Evolutionary conservation across 2,888 invertebrate species (phyloP).

Genomic region (Drosophila peninsularis): DNA sequence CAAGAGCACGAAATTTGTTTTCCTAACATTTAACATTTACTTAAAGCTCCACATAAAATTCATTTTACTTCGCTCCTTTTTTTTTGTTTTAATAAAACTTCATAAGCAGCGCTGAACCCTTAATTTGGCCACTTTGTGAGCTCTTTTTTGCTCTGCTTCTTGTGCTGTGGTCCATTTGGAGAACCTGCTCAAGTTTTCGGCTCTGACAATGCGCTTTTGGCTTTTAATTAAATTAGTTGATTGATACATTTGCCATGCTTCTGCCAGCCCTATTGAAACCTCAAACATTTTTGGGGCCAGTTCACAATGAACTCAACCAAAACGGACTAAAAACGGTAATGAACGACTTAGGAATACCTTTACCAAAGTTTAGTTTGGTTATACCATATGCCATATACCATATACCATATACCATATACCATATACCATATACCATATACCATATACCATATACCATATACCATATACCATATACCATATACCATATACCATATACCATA

Average conservation of each 20-base stretch:
- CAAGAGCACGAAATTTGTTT: conserved; percentile 35
- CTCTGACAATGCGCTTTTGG: conserved; percentile 16
- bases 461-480: no score
- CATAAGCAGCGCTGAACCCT: conserved; percentile 8
- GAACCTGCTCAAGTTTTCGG: conserved; percentile 10
- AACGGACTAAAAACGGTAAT: neutral
- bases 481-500: no score
- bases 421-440: no score
- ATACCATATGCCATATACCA: no score
- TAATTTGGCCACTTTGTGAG: conserved; percentile 6
- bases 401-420: no score
- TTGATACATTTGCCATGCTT: conserved; percentile 47
- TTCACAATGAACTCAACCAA: conserved; percentile 6
- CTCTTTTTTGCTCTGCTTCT: neutral
- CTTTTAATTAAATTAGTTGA: conserved; percentile 67
- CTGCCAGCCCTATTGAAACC: conserved; percentile 37
- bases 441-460: no score
- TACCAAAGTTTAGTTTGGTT: neutral
- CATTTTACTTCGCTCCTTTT: neutral
- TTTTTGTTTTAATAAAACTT: conserved; percentile 3
- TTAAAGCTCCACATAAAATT: conserved; percentile 1
- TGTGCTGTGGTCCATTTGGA: neutral
- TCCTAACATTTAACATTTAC: conserved; percentile 10
- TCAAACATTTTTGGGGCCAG: conserved; percentile 28
- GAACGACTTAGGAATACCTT: neutral